phyloP scores from a whole-genome alignment of 2,888 invertebrate genomes.

The Drosophila subquinaria region DNA sequence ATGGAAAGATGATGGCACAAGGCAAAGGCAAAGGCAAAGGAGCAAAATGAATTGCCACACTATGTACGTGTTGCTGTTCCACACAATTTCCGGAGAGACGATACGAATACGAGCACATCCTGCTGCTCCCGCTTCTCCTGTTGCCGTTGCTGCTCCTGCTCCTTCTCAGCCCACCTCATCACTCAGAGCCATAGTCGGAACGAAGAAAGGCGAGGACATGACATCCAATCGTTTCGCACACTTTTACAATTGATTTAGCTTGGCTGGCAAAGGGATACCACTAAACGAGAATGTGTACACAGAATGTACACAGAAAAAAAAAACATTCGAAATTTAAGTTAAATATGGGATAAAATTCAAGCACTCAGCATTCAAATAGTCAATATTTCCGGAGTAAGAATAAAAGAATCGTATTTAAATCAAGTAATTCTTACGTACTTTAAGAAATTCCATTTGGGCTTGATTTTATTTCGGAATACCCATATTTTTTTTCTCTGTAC shows the following conservation, averaged over 20 bases:
- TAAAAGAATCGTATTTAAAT: too few relatives aligned
- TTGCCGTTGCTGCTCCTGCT: conserved; percentile 16
- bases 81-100: conserved; percentile 73
- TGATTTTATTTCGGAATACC: too few relatives aligned
- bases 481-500: too few relatives aligned
- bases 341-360: too few relatives aligned
- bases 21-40: conserved; percentile 13
- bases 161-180: conserved; percentile 56
- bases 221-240: conserved; percentile 70
- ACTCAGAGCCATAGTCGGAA: conserved; percentile 34
- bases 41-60: conserved; percentile 69
- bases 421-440: too few relatives aligned
- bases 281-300: too few relatives aligned
- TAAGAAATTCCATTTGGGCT: too few relatives aligned
- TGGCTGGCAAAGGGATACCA: conserved; percentile 24
- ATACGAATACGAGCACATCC: conserved; percentile 43
- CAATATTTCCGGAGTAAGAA: too few relatives aligned
- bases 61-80: conserved; percentile 79
- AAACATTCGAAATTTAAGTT: too few relatives aligned
- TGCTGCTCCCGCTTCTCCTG: conserved; percentile 15
- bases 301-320: too few relatives aligned
- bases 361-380: too few relatives aligned
- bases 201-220: conserved; percentile 40
- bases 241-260: conserved; percentile 78
- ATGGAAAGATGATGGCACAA: conserved; percentile 11